These are phyloP conservation scores for Syngnathus rostellatus DNA, from an alignment of 2,797 vertebrate genomes.

Conservation along the genomic window DNA sequence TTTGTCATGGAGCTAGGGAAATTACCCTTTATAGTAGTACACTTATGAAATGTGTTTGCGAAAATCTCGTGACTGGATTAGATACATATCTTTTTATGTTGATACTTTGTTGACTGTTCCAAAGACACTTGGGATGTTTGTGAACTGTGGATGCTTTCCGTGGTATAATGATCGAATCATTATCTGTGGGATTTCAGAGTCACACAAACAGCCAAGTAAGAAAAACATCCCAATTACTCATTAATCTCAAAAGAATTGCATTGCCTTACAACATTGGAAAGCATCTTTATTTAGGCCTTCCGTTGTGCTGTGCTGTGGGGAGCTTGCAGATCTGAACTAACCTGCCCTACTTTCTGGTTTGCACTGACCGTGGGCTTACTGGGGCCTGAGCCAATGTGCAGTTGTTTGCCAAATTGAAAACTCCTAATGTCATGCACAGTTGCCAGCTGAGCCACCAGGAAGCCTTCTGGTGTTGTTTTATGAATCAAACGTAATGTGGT, in stretches of 20 bases:
- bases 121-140: slow-evolving; percentile 12
- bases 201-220: not conserved
- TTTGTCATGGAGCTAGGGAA: too few relatives aligned
- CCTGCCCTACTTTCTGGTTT: slow-evolving; percentile 27
- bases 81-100: not conserved
- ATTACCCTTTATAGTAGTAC: not conserved
- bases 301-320: slow-evolving; percentile 13
- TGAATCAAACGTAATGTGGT: slow-evolving; percentile 37
- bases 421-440: slow-evolving; percentile 23
- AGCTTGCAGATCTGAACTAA: slow-evolving; percentile 13
- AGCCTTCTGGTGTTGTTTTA: slow-evolving; percentile 31
- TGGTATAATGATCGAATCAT: slow-evolving; percentile 29
- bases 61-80: not conserved
- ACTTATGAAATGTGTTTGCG: not conserved
- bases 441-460: slow-evolving; percentile 51
- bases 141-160: slow-evolving; percentile 9
- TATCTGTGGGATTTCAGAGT: slow-evolving; percentile 28
- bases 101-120: not conserved
- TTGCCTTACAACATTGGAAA: slow-evolving; percentile 9
- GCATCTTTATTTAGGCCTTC: slow-evolving; percentile 11
- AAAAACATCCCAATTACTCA: slow-evolving; percentile 10
- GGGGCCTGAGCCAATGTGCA: slow-evolving; percentile 9
- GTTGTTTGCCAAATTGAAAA: slow-evolving; percentile 30
- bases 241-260: not conserved
- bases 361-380: slow-evolving; percentile 23